Evolutionary conservation across 1,140 invertebrate genomes (phyloP).

Genomic region (Hesperophylax magnus): DNA sequence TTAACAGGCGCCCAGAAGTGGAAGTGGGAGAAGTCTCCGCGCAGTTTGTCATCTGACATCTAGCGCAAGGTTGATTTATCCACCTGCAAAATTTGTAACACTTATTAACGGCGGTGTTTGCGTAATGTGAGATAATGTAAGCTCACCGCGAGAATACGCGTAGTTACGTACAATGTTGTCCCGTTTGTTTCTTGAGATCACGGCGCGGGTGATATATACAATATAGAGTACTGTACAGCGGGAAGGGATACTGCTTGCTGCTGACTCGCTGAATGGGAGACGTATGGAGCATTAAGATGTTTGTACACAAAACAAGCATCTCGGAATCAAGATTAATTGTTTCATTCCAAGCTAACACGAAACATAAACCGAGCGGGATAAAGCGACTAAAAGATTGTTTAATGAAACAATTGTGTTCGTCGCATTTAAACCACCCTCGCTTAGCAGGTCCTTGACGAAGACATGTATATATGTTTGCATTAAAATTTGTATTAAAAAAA

Average conservation of each 20-base stretch:
- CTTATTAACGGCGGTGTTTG: constrained; percentile 30
- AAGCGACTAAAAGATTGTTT: no score
- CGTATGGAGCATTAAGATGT: neutral
- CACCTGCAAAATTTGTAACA: constrained; percentile 53
- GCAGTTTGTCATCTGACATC: constrained; percentile 49
- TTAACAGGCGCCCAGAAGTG: neutral
- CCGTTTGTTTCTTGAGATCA: neutral
- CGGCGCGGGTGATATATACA: neutral
- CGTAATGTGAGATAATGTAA: constrained; percentile 32
- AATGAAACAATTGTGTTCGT: no score
- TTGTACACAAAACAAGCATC: constrained; percentile 1
- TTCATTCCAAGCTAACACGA: neutral
- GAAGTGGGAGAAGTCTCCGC: no score
- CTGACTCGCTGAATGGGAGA: neutral
- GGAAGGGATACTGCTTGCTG: neutral
- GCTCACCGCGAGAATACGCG: constrained; percentile 16
- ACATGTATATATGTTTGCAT: no score
- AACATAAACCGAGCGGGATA: no score
- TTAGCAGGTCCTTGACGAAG: no score
- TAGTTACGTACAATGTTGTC: constrained; percentile 8
- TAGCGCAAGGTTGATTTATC: constrained; percentile 46
- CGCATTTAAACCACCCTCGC: no score
- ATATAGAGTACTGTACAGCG: no score
- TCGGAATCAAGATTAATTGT: neutral
- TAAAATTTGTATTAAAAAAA: no score